Percentiles rank a stretch among this genome's conserved stretches.
These are phyloP conservation scores for Corythornis cristatus DNA, from an alignment of 2,113 vertebrate genomes.

Conservation along the genomic window DNA sequence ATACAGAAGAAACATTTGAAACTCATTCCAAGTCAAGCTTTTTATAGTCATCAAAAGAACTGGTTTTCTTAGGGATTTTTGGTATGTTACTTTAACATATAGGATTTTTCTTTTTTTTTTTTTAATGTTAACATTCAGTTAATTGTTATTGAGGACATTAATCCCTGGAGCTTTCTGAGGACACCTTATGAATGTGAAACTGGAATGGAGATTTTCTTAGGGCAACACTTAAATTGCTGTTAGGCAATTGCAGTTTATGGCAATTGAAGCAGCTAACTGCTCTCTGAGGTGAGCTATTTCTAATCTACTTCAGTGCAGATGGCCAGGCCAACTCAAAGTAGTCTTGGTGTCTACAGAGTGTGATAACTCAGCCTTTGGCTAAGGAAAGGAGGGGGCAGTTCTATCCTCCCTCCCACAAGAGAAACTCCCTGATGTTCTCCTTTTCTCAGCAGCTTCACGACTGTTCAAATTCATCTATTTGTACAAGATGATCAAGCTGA, in stretches of 20 bases:
- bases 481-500: neutral
- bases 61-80: neutral
- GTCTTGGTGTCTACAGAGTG: neutral
- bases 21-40: neutral
- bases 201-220: neutral
- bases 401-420: neutral
- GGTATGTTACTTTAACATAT: neutral
- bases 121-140: neutral
- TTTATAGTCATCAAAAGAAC: neutral
- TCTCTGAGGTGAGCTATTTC: neutral
- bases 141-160: neutral
- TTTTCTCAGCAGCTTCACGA: neutral
- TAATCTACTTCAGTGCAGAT: neutral
- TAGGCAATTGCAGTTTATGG: neutral
- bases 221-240: neutral
- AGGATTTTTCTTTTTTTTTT: neutral
- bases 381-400: neutral
- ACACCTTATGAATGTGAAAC: neutral
- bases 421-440: neutral
- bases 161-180: neutral
- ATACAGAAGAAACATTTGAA: conserved; percentile 31
- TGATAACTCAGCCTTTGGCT: neutral
- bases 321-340: neutral
- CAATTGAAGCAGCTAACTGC: neutral
- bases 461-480: neutral